These are phyloP conservation scores for Ptiloglossa arizonensis DNA, from an alignment of 1,140 invertebrate genomes.

Conservation along the genomic window DNA sequence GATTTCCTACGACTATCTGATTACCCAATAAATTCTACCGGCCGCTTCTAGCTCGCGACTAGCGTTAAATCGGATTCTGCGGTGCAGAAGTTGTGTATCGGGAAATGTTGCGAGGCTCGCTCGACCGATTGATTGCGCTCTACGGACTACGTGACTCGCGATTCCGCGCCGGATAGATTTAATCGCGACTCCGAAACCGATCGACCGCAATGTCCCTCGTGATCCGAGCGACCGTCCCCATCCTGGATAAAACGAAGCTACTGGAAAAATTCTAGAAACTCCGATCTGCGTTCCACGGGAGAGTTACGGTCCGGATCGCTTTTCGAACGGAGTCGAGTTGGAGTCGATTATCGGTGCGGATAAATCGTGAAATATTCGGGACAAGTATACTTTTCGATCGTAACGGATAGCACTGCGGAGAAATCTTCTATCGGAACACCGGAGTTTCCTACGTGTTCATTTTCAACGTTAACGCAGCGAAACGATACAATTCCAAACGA, in stretches of 20 bases:
- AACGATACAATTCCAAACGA: too few species aligned
- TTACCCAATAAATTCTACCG: conserved; percentile 56
- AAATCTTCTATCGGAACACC: too few species aligned
- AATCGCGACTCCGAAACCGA: conserved; percentile 16
- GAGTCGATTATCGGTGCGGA: too few species aligned
- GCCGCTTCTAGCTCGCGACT: conserved; percentile 10
- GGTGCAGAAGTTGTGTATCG: conserved; percentile 21
- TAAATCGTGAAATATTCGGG: too few species aligned
- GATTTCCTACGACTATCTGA: conserved; percentile 55
- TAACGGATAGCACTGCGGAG: too few species aligned
- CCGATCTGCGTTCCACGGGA: too few species aligned
- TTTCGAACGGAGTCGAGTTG: too few species aligned
- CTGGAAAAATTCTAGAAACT: background rate
- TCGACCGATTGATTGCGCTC: conserved; percentile 44
- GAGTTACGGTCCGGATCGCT: too few species aligned
- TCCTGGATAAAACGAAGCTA: background rate
- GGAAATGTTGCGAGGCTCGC: conserved; percentile 23
- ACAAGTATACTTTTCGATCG: too few species aligned
- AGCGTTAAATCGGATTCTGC: conserved; percentile 40
- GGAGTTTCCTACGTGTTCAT: too few species aligned
- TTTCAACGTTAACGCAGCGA: too few species aligned
- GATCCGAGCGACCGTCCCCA: background rate
- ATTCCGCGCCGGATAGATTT: conserved; percentile 31
- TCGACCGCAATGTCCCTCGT: background rate
- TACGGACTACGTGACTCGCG: conserved; percentile 38